phyloP scores from a whole-genome alignment of 1,140 invertebrate genomes.

The Lepeophtheirus salmonis region DNA sequence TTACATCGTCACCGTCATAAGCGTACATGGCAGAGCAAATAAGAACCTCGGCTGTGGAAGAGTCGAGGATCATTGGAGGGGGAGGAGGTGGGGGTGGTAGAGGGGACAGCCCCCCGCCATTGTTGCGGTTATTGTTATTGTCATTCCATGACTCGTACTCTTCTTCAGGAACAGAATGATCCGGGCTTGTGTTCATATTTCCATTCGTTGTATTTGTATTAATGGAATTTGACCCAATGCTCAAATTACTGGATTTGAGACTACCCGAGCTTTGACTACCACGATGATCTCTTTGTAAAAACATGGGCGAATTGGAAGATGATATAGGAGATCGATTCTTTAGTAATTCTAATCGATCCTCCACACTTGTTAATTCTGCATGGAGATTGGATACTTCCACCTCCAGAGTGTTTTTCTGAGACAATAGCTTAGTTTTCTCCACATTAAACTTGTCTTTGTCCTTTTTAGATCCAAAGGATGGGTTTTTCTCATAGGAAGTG shows the following conservation, averaged over 20 bases:
- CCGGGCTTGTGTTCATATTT: slow-evolving; percentile 1
- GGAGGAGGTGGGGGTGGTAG: neutral
- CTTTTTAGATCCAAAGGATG: slow-evolving; percentile 2
- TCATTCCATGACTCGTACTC: neutral
- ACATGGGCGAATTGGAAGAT: neutral
- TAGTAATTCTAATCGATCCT: neutral
- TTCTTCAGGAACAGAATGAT: neutral
- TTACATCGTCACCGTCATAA: neutral
- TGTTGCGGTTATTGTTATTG: neutral
- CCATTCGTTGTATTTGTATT: neutral
- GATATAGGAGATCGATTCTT: neutral
- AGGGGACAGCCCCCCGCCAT: neutral
- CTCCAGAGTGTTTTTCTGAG: neutral
- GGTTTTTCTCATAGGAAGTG: slow-evolving; percentile 1
- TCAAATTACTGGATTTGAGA: slow-evolving; percentile 3
- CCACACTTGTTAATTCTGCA: neutral
- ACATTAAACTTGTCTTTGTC: neutral
- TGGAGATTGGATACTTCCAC: neutral
- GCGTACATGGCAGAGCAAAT: slow-evolving; percentile 1
- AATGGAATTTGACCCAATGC: neutral
- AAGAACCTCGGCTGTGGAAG: neutral
- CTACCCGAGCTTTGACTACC: neutral
- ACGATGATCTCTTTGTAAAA: neutral
- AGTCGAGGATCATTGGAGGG: neutral
- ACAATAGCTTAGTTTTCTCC: neutral